A percentile compares a stretch with the other conserved stretches of the same genome.
Evolutionary conservation across 2,113 vertebrate genomes (phyloP).

Genomic region (Protobothrops flavoviridis): DNA sequence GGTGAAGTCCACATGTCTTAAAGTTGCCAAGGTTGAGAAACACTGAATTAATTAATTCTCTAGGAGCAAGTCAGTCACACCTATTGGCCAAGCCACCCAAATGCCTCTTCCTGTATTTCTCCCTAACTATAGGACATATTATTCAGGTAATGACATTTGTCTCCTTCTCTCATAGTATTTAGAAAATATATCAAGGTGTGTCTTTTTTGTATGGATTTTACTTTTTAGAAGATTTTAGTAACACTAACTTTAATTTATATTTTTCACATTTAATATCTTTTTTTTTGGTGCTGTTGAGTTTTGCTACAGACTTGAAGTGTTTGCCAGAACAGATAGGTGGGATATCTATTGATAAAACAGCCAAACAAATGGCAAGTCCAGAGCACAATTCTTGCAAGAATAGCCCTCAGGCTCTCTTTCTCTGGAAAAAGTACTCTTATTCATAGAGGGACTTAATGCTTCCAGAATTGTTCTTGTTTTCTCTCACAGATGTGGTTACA

Average conservation of each 20-base stretch:
- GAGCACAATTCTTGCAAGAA: not conserved
- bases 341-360: not conserved
- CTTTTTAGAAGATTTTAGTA: not conserved
- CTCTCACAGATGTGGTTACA: not conserved
- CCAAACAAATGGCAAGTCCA: not conserved
- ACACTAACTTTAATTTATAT: not conserved
- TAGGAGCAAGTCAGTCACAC: not conserved
- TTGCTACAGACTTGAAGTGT: not conserved
- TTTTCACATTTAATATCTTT: not conserved
- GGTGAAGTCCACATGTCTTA: too few species aligned
- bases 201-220: not conserved
- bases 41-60: not conserved
- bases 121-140: not conserved
- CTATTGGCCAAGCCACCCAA: not conserved
- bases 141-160: not conserved
- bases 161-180: not conserved
- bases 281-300: not conserved
- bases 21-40: too few species aligned
- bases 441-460: not conserved
- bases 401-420: not conserved
- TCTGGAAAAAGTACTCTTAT: not conserved
- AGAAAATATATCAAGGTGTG: not conserved
- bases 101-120: not conserved
- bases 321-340: not conserved
- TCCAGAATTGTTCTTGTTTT: not conserved